Evolutionary conservation across 2,888 invertebrate species (phyloP).

Genomic region (Anaspis maculata): DNA sequence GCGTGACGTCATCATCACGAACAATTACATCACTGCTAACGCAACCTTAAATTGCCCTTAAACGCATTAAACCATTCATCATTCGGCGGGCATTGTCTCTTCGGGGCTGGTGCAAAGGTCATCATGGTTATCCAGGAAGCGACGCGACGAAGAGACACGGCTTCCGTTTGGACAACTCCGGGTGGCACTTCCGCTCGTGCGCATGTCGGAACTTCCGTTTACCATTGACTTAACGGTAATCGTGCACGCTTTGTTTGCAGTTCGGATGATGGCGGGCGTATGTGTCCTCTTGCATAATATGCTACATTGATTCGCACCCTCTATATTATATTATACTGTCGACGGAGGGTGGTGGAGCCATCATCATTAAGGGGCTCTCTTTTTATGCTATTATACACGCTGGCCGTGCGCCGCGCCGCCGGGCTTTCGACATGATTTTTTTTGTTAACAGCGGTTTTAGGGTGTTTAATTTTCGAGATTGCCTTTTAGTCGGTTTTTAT

Average conservation of each 20-base stretch:
- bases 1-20: too few relatives aligned
- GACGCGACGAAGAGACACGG: slow-evolving; percentile 17
- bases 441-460: slow-evolving; percentile 31
- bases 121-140: slow-evolving; percentile 22
- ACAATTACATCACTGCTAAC: too few relatives aligned
- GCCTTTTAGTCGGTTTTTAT: slow-evolving; percentile 8
- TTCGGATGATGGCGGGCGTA: slow-evolving; percentile 7
- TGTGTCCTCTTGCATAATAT: slow-evolving; percentile 13
- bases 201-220: slow-evolving; percentile 31
- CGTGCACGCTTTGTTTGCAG: slow-evolving; percentile 24
- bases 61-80: slow-evolving; percentile 7
- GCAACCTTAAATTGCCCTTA: background rate
- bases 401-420: slow-evolving; percentile 9
- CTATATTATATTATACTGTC: too few relatives aligned
- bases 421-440: slow-evolving; percentile 22
- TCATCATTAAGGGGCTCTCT: too few relatives aligned
- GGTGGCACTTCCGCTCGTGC: slow-evolving; percentile 13
- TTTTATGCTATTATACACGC: too few relatives aligned
- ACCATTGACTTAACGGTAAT: slow-evolving; percentile 37
- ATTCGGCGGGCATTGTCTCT: slow-evolving; percentile 6
- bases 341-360: too few relatives aligned
- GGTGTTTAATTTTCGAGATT: slow-evolving; percentile 31
- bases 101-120: slow-evolving; percentile 16
- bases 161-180: slow-evolving; percentile 18
- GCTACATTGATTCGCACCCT: slow-evolving; percentile 31